Evolutionary conservation across 2,113 vertebrate species (phyloP).

Genomic region (Natator depressus): DNA sequence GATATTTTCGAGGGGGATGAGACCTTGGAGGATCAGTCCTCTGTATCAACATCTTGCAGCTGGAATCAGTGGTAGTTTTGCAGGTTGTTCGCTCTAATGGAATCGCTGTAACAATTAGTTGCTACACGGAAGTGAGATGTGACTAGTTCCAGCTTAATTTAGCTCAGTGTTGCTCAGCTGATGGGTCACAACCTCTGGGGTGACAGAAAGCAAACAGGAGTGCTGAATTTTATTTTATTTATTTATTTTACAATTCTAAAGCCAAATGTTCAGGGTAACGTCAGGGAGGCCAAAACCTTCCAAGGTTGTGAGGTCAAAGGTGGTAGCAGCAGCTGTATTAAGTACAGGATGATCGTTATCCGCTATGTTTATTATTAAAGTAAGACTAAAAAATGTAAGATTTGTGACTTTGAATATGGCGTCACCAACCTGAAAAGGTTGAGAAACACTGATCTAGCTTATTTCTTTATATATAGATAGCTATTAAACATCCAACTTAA

Average conservation of each 20-base stretch:
- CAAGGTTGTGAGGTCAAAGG: not conserved
- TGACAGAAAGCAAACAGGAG: not conserved
- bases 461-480: too few relatives aligned
- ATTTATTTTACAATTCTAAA: not conserved
- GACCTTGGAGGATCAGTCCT: too few relatives aligned
- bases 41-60: fast-evolving
- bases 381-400: not conserved
- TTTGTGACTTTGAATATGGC: not conserved
- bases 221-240: too few relatives aligned
- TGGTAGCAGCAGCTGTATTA: not conserved
- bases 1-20: not conserved
- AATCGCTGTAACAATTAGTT: not conserved
- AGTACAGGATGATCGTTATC: not conserved
- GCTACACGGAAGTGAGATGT: not conserved
- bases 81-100: not conserved
- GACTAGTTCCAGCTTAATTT: not conserved
- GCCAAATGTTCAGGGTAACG: not conserved
- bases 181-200: not conserved
- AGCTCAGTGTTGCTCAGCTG: not conserved
- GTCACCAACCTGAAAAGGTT: not conserved
- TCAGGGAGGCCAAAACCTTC: not conserved
- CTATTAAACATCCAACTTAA: not conserved
- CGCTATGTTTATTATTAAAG: too few relatives aligned
- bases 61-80: not conserved
- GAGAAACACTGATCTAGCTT: too few relatives aligned